Evolutionary conservation across 1,140 invertebrate genomes (phyloP), one percentile per base, ranked within the genome.

Genomic region (Centruroides vittatus): DNA sequence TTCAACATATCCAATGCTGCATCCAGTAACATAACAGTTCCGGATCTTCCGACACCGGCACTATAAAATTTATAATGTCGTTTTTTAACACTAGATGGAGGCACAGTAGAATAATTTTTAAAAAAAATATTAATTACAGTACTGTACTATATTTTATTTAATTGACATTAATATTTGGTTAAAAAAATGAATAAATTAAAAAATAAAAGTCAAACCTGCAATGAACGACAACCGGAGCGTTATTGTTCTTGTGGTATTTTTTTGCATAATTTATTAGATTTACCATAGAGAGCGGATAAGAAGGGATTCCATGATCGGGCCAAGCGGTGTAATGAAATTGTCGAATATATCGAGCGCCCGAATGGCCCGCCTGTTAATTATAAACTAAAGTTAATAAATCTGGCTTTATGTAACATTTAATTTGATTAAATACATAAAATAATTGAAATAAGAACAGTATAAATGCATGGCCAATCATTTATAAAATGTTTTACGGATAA

Each of bases 271-370:
- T 85, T 48, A 98, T 76, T 70, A 97, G 95, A 74, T 95, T 93
- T 13, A 98, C 78, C 60, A 97, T 90, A 70, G 90, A 91, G 13
- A 93, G 91, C 10, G 93, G 91, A 78, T 97, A 92, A 8, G 84
- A 80, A 5, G 94, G 93, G 48, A 97, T 93, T 50, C 93, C 92
- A 73, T 97, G 93, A 78, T 98, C 94, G 35, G 94, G 93, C 94
- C 93, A 98, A 7, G 88, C 90, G 78, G 70, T 88, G 76, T 96
- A 98, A 74, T 98, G 93, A 73, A 91, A 98, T 72, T 98, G 94
- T 0, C 55, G 55, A 55, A 64, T 53, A 0, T 55, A 23, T 6
- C 56, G 54, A 49, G 58, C 59, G 12, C 57, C 59, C 55, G 59
- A 61, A 5, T 61, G 55, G 13, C 62, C 59, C 35, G 58, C 52